phyloP scores from a whole-genome alignment of 2,797 vertebrate species.

The Esox lucius region DNA sequence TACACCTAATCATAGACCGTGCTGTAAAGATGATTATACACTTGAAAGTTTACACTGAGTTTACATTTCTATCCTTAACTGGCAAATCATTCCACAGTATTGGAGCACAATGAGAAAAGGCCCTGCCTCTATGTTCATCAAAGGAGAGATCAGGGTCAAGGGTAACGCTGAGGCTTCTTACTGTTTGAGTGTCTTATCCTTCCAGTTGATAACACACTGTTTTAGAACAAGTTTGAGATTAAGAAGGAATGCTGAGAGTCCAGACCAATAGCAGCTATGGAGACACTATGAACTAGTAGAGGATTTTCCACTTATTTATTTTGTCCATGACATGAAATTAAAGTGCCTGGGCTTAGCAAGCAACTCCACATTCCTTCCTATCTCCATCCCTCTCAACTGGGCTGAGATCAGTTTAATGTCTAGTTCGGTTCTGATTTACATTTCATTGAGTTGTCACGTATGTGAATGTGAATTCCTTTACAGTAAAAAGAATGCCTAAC shows the following conservation, averaged over 20 bases:
- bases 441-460: neutral
- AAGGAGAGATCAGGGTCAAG: no score
- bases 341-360: slow-evolving; percentile 14
- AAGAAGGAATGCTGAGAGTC: slow-evolving; percentile 59
- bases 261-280: slow-evolving; percentile 37
- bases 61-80: no score
- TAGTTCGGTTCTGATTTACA: neutral
- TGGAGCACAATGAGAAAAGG: no score
- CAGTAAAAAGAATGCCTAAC: no score
- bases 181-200: no score
- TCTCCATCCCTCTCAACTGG: neutral
- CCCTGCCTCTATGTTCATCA: no score
- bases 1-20: no score
- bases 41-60: no score
- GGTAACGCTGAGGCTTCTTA: no score
- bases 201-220: slow-evolving; percentile 31
- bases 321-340: slow-evolving; percentile 43
- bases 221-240: slow-evolving; percentile 59
- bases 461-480: neutral
- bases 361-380: neutral
- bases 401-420: neutral
- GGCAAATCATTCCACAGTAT: no score
- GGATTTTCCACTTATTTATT: slow-evolving; percentile 57
- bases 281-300: slow-evolving; percentile 40
- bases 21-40: no score